Evolutionary conservation across 2,888 invertebrate species (phyloP).

Genomic region (Ramazzottius varieornatus): DNA sequence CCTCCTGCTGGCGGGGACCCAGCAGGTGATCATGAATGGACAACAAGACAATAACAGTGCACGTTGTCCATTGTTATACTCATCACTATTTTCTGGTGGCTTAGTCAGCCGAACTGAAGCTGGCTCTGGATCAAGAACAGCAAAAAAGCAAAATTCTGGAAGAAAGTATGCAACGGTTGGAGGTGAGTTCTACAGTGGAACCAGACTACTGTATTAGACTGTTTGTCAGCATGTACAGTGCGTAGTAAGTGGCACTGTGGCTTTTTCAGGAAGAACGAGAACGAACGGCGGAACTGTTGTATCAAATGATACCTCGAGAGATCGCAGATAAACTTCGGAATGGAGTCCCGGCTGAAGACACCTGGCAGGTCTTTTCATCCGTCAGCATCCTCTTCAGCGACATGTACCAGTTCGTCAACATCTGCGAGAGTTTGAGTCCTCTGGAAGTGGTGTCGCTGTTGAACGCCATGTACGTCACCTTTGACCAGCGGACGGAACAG

Average conservation of each 20-base stretch:
- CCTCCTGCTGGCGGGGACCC: not conserved
- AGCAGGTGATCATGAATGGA: not conserved
- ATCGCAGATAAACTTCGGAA: not conserved
- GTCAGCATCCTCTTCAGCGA: not conserved
- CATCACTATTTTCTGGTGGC: not conserved
- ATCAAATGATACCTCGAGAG: not conserved
- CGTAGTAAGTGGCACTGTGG: not conserved
- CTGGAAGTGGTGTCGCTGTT: not conserved
- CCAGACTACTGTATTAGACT: too few species aligned
- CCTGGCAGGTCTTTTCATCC: not conserved
- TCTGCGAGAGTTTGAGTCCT: not conserved
- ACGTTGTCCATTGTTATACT: too few species aligned
- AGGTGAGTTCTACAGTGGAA: not conserved
- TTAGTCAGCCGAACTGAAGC: not conserved
- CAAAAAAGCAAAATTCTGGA: conserved; percentile 2
- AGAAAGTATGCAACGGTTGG: not conserved
- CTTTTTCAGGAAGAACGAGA: not conserved
- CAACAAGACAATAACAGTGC: too few species aligned
- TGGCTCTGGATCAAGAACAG: not conserved
- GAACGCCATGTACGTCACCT: conserved; percentile 1
- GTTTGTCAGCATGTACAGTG: too few species aligned
- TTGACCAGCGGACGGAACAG: not conserved
- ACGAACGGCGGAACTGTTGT: not conserved
- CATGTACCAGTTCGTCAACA: conserved; percentile 3
- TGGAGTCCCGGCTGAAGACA: not conserved